Conservation (phyloP, 2,113 vertebrate genomes). For the Chaetodon auriga region DNA sequence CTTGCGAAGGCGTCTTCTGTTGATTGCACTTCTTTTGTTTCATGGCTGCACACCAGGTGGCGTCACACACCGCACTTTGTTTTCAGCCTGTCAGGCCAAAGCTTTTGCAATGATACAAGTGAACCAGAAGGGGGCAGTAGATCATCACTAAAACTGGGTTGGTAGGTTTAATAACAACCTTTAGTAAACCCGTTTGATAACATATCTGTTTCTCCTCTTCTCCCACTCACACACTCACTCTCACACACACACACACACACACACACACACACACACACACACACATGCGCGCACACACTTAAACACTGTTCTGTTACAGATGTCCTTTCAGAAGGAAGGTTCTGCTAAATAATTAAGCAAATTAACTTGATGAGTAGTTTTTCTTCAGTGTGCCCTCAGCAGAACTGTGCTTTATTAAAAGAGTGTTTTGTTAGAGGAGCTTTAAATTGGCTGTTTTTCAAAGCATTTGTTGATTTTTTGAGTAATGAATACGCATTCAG, state of each 20-base stretch:
- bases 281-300: conserved; percentile 22
- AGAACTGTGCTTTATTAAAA: conserved; percentile 28
- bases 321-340: conserved; percentile 46
- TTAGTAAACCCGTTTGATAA: conserved; percentile 48
- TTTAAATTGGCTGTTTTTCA: conserved; percentile 22
- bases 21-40: neutral
- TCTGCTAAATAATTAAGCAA: conserved; percentile 58
- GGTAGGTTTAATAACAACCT: conserved; percentile 27
- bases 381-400: conserved; percentile 30
- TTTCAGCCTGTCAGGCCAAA: neutral
- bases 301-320: conserved; percentile 42
- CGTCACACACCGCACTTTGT: conserved; percentile 30
- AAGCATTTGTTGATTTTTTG: neutral
- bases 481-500: neutral
- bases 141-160: conserved; percentile 26
- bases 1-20: neutral
- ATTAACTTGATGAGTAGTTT: conserved; percentile 60
- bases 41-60: conserved; percentile 63
- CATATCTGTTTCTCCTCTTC: conserved; percentile 38
- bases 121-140: conserved; percentile 71
- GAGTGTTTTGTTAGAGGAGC: conserved; percentile 18
- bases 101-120: conserved; percentile 13
- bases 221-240: conserved; percentile 20
- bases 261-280: conserved; percentile 25
- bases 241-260: conserved; percentile 20